A percentile compares a stretch with the other conserved stretches of the same genome.
Conservation (phyloP, 2,888 invertebrate species). For the Ecdyonurus torrentis region DNA sequence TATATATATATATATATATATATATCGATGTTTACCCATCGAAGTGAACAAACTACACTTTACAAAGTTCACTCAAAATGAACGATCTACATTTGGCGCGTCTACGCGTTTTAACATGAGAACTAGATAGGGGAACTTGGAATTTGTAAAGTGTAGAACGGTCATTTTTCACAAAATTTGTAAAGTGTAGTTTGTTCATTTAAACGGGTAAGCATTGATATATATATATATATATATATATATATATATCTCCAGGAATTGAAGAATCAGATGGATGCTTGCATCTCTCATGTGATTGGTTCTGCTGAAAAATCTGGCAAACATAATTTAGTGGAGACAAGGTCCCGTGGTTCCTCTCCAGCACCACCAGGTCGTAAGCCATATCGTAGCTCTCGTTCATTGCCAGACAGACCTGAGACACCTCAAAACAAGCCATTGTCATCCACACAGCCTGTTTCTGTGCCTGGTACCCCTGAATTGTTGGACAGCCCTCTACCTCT, state of each 20-base stretch:
- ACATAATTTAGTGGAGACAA: slow-evolving; percentile 12
- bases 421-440: slow-evolving; percentile 2
- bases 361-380: slow-evolving; percentile 12
- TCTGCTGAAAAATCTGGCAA: slow-evolving; percentile 26
- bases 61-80: too few species aligned
- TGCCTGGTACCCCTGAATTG: slow-evolving; percentile 1
- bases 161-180: too few species aligned
- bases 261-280: slow-evolving; percentile 64
- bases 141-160: too few species aligned
- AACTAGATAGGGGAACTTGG: too few species aligned
- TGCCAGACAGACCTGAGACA: slow-evolving; percentile 11
- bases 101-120: too few species aligned
- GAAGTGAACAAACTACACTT: too few species aligned
- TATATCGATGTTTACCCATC: too few species aligned
- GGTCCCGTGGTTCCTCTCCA: slow-evolving; percentile 22
- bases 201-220: too few species aligned
- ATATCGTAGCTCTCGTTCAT: slow-evolving; percentile 13
- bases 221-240: too few species aligned
- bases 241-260: slow-evolving; percentile 39
- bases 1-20: too few species aligned
- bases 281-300: slow-evolving; percentile 74
- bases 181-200: too few species aligned
- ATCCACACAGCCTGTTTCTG: slow-evolving; percentile 7
- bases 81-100: too few species aligned
- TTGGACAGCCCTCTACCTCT: not conserved